phyloP scores from a whole-genome alignment of 2,888 invertebrate species.

The Drosophila borealis region DNA sequence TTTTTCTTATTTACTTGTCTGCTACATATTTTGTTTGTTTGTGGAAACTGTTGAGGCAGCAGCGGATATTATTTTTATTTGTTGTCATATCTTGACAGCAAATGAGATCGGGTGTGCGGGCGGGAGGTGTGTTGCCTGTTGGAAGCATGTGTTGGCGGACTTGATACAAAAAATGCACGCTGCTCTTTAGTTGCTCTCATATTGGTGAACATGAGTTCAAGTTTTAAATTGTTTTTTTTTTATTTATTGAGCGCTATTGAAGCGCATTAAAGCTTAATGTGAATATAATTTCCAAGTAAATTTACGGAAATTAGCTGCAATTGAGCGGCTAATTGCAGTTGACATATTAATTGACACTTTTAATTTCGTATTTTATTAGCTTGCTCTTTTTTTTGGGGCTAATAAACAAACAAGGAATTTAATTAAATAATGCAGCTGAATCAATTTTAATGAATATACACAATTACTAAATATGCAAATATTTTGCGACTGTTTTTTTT shows the following conservation, averaged over 20 bases:
- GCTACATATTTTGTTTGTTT: conserved; percentile 41
- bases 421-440: conserved; percentile 22
- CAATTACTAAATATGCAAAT: not conserved
- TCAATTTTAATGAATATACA: conserved; percentile 1
- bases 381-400: not conserved
- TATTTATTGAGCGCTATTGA: not conserved
- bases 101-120: not conserved
- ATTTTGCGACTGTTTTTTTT: not conserved
- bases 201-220: not conserved
- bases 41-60: conserved; percentile 25
- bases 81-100: conserved; percentile 11
- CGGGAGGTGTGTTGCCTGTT: not conserved
- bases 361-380: not conserved
- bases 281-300: conserved; percentile 15
- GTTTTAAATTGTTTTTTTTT: not conserved
- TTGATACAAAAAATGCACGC: not conserved
- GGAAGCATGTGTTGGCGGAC: conserved; percentile 14
- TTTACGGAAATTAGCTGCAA: conserved; percentile 9
- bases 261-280: conserved; percentile 19
- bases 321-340: conserved; percentile 21
- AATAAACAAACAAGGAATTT: conserved; percentile 7
- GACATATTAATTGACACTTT: conserved; percentile 5
- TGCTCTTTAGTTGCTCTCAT: not conserved
- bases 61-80: conserved; percentile 51
- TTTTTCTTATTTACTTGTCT: conserved; percentile 9